phyloP scores from a whole-genome alignment of 2,113 vertebrate genomes.

The Platysternon megacephalum region DNA sequence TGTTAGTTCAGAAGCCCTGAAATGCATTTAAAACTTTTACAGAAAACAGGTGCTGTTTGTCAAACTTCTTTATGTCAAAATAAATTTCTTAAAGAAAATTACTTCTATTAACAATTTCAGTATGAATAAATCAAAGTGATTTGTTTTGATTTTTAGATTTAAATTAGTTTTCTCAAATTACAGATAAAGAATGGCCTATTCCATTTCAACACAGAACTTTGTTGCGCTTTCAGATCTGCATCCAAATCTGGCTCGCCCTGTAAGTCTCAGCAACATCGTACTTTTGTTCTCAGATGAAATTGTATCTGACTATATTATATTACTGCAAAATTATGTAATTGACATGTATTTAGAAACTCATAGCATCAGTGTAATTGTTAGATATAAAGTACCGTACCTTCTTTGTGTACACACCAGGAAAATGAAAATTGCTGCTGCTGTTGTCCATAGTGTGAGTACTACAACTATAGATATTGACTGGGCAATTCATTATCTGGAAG shows the following conservation, averaged over 20 bases:
- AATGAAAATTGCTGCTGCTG: slow-evolving; percentile 70
- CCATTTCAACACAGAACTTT: slow-evolving; percentile 71
- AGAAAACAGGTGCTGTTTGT: slow-evolving; percentile 28
- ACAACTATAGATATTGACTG: slow-evolving; percentile 43
- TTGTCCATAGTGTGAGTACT: slow-evolving; percentile 29
- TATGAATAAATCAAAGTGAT: slow-evolving; percentile 29
- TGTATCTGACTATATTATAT: slow-evolving; percentile 38
- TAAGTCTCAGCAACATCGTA: slow-evolving; percentile 76
- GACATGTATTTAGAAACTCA: slow-evolving; percentile 41
- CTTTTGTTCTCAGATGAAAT: slow-evolving; percentile 62
- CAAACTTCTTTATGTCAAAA: slow-evolving; percentile 31
- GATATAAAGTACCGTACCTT: slow-evolving; percentile 36
- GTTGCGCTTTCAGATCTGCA: slow-evolving; percentile 90
- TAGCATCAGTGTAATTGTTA: slow-evolving; percentile 66
- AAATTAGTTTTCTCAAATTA: slow-evolving; percentile 68
- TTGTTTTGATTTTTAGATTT: slow-evolving; percentile 57
- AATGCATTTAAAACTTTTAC: background rate
- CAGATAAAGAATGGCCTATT: slow-evolving; percentile 80
- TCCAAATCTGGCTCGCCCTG: slow-evolving; percentile 88
- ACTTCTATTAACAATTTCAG: slow-evolving; percentile 39
- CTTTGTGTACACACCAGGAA: slow-evolving; percentile 64
- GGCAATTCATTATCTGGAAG: slow-evolving; percentile 50
- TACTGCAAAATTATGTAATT: slow-evolving; percentile 67
- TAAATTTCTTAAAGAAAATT: slow-evolving; percentile 43
- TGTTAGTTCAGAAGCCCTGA: slow-evolving; percentile 25